Conservation (phyloP, 2,888 invertebrate genomes). For the Cerastis leucographa region DNA sequence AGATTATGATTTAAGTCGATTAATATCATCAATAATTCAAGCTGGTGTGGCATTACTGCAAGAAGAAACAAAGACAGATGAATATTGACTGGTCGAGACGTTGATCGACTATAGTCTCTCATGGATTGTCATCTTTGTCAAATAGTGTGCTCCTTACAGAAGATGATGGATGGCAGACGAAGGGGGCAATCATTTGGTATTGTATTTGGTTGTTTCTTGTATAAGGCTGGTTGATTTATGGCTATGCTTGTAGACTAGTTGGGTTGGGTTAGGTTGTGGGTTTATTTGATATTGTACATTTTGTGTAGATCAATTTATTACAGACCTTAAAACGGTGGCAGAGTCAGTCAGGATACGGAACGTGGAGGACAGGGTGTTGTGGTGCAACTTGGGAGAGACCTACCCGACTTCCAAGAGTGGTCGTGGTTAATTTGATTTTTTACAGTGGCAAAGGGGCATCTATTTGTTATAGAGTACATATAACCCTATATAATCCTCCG, state of each 20-base stretch:
- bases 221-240: conserved; percentile 19
- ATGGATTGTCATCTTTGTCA: conserved; percentile 15
- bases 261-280: neutral
- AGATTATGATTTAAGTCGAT: too few relatives aligned
- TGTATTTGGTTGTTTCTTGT: conserved; percentile 27
- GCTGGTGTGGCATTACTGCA: too few relatives aligned
- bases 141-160: conserved; percentile 1
- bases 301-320: too few relatives aligned
- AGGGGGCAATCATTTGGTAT: conserved; percentile 43
- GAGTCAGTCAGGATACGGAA: neutral
- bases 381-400: too few relatives aligned
- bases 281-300: too few relatives aligned
- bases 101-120: neutral
- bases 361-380: too few relatives aligned
- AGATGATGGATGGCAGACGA: conserved; percentile 37
- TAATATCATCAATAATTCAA: too few relatives aligned
- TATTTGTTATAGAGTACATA: too few relatives aligned
- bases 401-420: too few relatives aligned
- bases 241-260: neutral
- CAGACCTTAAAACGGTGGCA: neutral
- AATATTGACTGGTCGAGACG: neutral
- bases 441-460: too few relatives aligned
- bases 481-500: too few relatives aligned
- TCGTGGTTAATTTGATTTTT: too few relatives aligned
- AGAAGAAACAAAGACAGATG: neutral